Conservation (phyloP, 2,888 invertebrate species). For the Netelia fuscicornis region DNA sequence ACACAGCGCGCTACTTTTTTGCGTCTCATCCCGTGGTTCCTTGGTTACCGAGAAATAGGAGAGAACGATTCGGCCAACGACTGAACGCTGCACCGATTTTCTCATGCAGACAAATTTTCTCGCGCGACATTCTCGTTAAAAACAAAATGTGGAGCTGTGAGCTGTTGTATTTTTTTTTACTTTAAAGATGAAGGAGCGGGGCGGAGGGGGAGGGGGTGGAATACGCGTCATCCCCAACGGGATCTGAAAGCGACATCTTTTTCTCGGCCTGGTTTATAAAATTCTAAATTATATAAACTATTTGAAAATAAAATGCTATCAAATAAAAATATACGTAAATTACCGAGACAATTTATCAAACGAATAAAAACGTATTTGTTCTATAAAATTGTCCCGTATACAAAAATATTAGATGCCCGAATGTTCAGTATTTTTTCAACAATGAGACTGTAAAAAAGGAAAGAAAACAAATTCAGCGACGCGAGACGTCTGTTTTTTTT, state of each 20-base stretch:
- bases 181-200: neutral
- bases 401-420: too few species aligned
- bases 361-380: too few species aligned
- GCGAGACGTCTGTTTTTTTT: too few species aligned
- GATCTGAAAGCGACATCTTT: conserved; percentile 11
- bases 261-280: neutral
- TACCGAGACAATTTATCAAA: too few species aligned
- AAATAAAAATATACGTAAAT: too few species aligned
- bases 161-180: conserved; percentile 23
- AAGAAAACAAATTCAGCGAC: too few species aligned
- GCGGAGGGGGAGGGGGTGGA: neutral
- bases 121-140: neutral
- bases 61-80: conserved; percentile 26
- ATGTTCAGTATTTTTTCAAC: too few species aligned
- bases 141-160: conserved; percentile 9
- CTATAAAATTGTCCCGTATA: too few species aligned
- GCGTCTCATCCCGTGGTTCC: conserved; percentile 12
- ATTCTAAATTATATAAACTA: too few species aligned
- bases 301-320: too few species aligned
- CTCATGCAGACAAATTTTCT: neutral
- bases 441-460: too few species aligned
- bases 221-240: conserved; percentile 5
- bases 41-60: conserved; percentile 33
- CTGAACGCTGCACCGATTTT: conserved; percentile 8
- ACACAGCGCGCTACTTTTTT: conserved; percentile 27